Evolutionary conservation across 2,888 invertebrate genomes (phyloP).

Genomic region (Fragum sueziense): DNA sequence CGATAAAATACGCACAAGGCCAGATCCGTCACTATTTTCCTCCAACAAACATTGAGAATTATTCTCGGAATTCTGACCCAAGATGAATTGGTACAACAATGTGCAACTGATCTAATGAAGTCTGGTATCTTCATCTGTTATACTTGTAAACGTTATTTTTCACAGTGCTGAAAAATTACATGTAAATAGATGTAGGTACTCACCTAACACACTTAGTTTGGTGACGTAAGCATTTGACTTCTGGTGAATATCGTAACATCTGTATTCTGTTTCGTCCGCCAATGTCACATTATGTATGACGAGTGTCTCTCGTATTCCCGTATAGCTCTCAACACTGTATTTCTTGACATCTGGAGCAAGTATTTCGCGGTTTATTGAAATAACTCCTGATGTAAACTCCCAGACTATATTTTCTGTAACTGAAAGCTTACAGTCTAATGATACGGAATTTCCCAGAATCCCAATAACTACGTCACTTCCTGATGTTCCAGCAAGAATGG

Average conservation of each 20-base stretch:
- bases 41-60: too few species aligned
- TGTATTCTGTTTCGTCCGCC: conserved; percentile 57
- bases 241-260: conserved; percentile 57
- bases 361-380: conserved; percentile 44
- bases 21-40: too few species aligned
- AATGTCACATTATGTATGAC: conserved; percentile 57
- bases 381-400: conserved; percentile 38
- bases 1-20: too few species aligned
- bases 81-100: too few species aligned
- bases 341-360: conserved; percentile 32
- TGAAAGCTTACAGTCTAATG: conserved; percentile 55
- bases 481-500: neutral
- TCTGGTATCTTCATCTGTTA: too few species aligned
- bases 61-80: too few species aligned
- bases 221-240: conserved; percentile 21
- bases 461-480: conserved; percentile 53
- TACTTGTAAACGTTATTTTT: too few species aligned
- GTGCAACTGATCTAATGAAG: too few species aligned
- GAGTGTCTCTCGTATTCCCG: conserved; percentile 43
- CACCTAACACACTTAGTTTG: conserved; percentile 52
- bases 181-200: too few species aligned
- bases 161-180: too few species aligned
- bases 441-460: conserved; percentile 49
- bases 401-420: conserved; percentile 43
- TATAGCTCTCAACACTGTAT: conserved; percentile 47